Conservation (phyloP, 2,113 vertebrate species). For the Cephalopterus ornatus region DNA sequence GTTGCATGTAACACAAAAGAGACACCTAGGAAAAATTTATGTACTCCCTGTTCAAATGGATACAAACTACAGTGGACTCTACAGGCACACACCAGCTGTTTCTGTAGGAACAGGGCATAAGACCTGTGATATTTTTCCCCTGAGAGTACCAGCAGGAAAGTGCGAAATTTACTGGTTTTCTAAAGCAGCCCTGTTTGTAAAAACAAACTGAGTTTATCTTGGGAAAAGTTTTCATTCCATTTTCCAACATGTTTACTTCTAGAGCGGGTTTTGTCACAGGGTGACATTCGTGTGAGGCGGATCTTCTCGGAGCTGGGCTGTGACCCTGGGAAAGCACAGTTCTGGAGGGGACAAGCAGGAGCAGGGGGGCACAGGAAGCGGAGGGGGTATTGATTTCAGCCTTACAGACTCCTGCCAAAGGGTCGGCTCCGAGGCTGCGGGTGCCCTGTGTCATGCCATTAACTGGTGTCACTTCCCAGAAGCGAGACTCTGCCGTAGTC, state of each 20-base stretch:
- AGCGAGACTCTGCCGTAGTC: background rate
- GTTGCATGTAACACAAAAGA: background rate
- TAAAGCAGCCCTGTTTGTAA: background rate
- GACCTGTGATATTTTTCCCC: background rate
- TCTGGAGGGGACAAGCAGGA: background rate
- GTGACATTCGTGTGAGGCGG: background rate
- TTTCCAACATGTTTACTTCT: accelerated
- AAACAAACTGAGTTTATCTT: background rate
- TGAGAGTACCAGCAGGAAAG: background rate
- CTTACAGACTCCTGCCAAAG: background rate
- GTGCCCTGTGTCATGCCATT: background rate
- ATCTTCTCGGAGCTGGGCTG: background rate
- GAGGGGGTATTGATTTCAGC: conserved; percentile 6
- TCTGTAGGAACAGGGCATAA: background rate
- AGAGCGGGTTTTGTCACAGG: background rate
- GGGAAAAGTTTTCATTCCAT: background rate
- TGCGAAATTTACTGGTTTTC: background rate
- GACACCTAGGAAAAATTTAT: background rate
- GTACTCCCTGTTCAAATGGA: background rate
- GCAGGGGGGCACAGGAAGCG: background rate
- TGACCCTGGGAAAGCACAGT: background rate
- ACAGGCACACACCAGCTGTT: background rate
- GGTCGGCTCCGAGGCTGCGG: background rate
- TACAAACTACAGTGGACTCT: background rate
- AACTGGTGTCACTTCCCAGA: background rate